phyloP scores from a whole-genome alignment of 2,888 invertebrate species.

The Ctena decussata region DNA sequence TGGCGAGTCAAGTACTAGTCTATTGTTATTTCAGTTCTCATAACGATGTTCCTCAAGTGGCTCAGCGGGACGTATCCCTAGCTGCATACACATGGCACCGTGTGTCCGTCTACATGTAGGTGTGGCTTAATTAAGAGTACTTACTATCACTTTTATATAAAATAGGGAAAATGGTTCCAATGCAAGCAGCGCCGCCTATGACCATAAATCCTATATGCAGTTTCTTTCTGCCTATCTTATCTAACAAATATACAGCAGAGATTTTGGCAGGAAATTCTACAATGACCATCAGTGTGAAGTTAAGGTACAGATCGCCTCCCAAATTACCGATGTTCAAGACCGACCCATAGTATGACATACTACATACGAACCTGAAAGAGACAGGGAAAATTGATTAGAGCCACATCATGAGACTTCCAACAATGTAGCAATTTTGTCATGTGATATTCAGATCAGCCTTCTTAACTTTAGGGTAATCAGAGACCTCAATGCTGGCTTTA shows the following conservation, averaged over 20 bases:
- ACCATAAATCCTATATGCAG: conserved; percentile 68
- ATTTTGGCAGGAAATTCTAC: conserved; percentile 77
- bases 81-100: too few species aligned
- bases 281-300: conserved; percentile 74
- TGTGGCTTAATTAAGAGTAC: not conserved
- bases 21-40: too few species aligned
- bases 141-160: conserved; percentile 30
- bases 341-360: conserved; percentile 77
- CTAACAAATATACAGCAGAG: conserved; percentile 67
- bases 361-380: conserved; percentile 68
- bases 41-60: too few species aligned
- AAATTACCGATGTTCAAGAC: conserved; percentile 76
- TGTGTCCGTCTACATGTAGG: too few species aligned
- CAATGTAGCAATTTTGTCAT: too few species aligned
- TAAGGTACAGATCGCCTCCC: conserved; percentile 74
- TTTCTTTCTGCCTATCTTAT: conserved; percentile 68
- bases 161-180: conserved; percentile 84
- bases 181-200: conserved; percentile 82
- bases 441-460: too few species aligned
- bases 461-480: too few species aligned
- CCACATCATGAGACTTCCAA: too few species aligned
- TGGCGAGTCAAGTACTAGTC: too few species aligned
- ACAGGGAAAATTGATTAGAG: too few species aligned
- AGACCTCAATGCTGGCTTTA: too few species aligned
- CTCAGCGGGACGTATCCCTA: too few species aligned